These are phyloP conservation scores for Sesia apiformis DNA, from an alignment of 2,888 invertebrate species.

Conservation along the genomic window DNA sequence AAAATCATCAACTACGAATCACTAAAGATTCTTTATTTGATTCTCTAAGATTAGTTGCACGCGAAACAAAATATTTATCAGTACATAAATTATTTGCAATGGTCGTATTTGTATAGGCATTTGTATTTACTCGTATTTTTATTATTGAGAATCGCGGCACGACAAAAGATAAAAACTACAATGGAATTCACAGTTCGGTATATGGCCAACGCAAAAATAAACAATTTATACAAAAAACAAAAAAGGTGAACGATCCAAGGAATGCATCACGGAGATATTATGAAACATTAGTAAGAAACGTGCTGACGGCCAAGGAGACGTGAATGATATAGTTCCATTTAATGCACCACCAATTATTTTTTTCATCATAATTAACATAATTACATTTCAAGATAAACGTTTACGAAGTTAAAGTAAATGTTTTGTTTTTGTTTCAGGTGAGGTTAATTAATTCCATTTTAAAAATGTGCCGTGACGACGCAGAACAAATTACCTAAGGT, in stretches of 20 bases:
- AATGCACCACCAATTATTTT: conserved; percentile 4
- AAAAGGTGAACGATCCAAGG: neutral
- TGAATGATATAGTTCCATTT: conserved; percentile 17
- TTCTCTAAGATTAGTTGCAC: too few relatives aligned
- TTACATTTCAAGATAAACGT: conserved; percentile 4
- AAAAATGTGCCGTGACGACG: conserved; percentile 48
- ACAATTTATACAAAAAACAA: neutral
- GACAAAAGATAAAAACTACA: too few relatives aligned
- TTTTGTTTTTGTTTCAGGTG: conserved; percentile 55
- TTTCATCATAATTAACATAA: conserved; percentile 3
- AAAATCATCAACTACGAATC: too few relatives aligned
- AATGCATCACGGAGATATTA: neutral
- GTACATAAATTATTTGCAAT: too few relatives aligned
- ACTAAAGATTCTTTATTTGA: too few relatives aligned
- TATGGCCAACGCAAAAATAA: too few relatives aligned
- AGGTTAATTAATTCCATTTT: conserved; percentile 32
- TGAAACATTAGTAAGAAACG: conserved; percentile 2
- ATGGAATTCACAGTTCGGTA: too few relatives aligned
- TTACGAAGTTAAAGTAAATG: neutral
- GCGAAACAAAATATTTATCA: too few relatives aligned
- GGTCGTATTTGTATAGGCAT: too few relatives aligned
- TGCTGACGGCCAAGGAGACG: conserved; percentile 1
- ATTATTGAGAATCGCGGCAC: too few relatives aligned
- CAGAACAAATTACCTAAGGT: conserved; percentile 59
- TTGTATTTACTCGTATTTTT: too few relatives aligned